Base-by-base conservation (phyloP, 2,113 vertebrate genomes). In the Zapus hudsonius region DNA sequence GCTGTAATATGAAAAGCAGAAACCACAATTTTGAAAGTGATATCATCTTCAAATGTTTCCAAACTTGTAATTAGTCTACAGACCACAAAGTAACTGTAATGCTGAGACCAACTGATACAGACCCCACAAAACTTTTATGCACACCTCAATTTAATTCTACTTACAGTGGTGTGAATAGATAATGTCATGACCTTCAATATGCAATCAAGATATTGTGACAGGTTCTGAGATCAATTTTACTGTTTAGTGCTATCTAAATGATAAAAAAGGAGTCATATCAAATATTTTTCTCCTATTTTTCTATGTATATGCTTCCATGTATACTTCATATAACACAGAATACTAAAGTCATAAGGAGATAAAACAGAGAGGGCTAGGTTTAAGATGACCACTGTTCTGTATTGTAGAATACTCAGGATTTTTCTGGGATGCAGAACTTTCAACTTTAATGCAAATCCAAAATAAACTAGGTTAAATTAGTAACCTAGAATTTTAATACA, bases 51-150 rank as follows among this genome's bases (percentile, higher is more conserved):
- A 93, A 93, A 78, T 70, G 59, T 82, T 3, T 16, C 73, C 22
- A 84, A 2, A 78, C 19, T 81, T 72, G 40, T 40, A 44, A 90
- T 59, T 52, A 85, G 15, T 69, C 11, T 90, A 89, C 59, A 88
- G 47, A 64, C 33, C 42, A 92, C 23, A 85, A 89, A 80, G 40
- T 90, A 75, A 94, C 15, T 67, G 36, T 11, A 83, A 81, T 84
- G 82, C 93, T 86, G 23, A 16, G 75, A 78, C 33, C 11, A 93
- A 66, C 29, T 84, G 23, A 61, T 33, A 84, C 22, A 73, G 31
- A 87, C 10, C 27, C 36, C 73, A 67, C 13, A 84, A 81, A 25
- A 91, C 84, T 69, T 80, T 12, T 86, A 44, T 93, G 29, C 23
- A 73, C 5, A 52, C 1, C 2, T 8, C 12, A 83, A 83, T 63